Evolutionary conservation across 1,140 invertebrate species (phyloP).

Genomic region (Pseudobourletiella spinata): DNA sequence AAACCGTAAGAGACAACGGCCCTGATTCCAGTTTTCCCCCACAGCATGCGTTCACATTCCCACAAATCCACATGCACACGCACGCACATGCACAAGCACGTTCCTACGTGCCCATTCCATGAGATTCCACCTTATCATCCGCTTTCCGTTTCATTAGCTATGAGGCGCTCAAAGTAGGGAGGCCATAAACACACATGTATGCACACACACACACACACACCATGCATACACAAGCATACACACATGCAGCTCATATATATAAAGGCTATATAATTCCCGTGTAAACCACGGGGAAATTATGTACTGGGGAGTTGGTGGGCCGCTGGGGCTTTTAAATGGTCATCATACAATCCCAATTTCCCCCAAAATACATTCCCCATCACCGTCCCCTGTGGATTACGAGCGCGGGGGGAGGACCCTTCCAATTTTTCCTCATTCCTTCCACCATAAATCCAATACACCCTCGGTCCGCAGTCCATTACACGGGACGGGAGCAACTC

Average conservation of each 20-base stretch:
- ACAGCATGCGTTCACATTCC: not conserved
- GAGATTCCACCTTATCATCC: slow-evolving; percentile 9
- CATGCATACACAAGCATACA: not conserved
- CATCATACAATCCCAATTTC: no score
- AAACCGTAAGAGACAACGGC: not conserved
- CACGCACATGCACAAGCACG: not conserved
- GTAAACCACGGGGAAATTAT: not conserved
- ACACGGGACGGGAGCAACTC: no score
- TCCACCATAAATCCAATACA: no score
- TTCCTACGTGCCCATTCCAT: not conserved
- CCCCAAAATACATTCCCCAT: no score
- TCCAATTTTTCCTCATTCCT: no score
- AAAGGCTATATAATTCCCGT: not conserved
- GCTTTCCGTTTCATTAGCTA: slow-evolving; percentile 22
- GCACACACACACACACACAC: not conserved
- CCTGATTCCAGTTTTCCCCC: not conserved
- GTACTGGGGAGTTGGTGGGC: no score
- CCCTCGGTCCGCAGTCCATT: no score
- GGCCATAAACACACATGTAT: not conserved
- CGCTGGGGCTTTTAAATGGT: no score
- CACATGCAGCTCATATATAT: not conserved
- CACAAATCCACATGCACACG: not conserved
- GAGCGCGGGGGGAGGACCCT: no score
- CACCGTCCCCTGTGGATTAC: no score
- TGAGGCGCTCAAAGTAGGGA: not conserved